Evolutionary conservation across 2,888 invertebrate species (phyloP).

Genomic region (Papilio protenor): DNA sequence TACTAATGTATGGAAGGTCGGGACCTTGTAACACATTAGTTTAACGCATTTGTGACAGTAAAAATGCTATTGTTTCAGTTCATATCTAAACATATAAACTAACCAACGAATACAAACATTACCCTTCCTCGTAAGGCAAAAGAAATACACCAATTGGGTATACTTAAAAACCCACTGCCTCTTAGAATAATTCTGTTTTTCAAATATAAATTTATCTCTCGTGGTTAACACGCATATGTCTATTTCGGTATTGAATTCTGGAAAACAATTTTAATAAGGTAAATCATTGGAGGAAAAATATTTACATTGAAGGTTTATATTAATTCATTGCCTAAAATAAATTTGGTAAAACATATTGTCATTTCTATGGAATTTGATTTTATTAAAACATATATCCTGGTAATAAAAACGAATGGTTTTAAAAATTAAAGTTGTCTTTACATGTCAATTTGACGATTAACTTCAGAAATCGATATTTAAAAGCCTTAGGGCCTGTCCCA

Average conservation of each 20-base stretch:
- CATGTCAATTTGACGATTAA: neutral
- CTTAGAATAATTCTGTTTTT: neutral
- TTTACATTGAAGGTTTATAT: neutral
- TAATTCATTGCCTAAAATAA: conserved; percentile 4
- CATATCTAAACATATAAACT: neutral
- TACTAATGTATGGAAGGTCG: conserved; percentile 62
- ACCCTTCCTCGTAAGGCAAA: neutral
- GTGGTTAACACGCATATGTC: neutral
- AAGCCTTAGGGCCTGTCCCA: neutral
- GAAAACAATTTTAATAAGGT: neutral
- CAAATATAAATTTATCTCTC: neutral
- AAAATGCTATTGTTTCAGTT: neutral
- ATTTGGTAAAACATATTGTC: neutral
- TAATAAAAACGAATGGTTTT: too few relatives aligned
- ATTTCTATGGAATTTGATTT: too few relatives aligned
- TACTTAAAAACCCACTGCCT: neutral
- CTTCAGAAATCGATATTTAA: neutral
- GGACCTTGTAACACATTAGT: conserved; percentile 71
- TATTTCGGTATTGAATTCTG: conserved; percentile 5
- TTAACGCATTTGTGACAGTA: conserved; percentile 20
- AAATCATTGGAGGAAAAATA: neutral
- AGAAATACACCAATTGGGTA: neutral
- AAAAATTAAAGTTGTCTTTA: neutral
- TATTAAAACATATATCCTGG: too few relatives aligned
- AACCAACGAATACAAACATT: neutral